Percentiles rank a stretch among this genome's conserved stretches.
Conservation (phyloP, 2,888 invertebrate genomes). For the Holacanthella duospinosa region DNA sequence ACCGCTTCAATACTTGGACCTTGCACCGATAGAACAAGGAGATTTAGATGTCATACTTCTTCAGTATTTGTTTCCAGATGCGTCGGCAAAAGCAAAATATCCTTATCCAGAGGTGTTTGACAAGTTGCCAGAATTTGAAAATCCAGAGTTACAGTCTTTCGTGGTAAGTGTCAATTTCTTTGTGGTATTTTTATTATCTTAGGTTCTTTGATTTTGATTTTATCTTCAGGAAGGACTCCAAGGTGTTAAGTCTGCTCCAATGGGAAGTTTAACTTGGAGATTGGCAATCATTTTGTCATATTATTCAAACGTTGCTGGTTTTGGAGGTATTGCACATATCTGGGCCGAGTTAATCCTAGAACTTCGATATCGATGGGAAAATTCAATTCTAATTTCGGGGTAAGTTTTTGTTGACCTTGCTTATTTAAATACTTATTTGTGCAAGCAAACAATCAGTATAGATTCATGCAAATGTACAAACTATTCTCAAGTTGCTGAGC, state of each 20-base stretch:
- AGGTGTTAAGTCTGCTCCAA: constrained; percentile 64
- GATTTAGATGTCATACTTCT: constrained; percentile 64
- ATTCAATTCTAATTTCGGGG: constrained; percentile 66
- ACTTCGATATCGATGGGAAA: constrained; percentile 81
- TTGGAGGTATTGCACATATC: constrained; percentile 66
- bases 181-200: background rate
- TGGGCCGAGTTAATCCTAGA: constrained; percentile 92
- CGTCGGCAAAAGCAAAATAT: constrained; percentile 51
- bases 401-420: constrained; percentile 47
- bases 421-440: too few species aligned
- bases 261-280: constrained; percentile 70
- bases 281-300: constrained; percentile 64
- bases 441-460: too few species aligned
- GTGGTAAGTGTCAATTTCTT: constrained; percentile 4
- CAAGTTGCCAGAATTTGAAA: constrained; percentile 24
- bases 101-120: constrained; percentile 41
- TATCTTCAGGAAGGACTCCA: constrained; percentile 46
- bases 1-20: constrained; percentile 40
- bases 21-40: constrained; percentile 67
- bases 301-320: constrained; percentile 62
- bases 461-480: too few species aligned
- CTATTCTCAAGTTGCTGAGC: too few species aligned
- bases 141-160: constrained; percentile 11
- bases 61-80: constrained; percentile 80
- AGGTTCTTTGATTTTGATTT: background rate